Evolutionary conservation across 1,140 invertebrate genomes (phyloP).

Genomic region (Pseudomyrmex flavicornis): DNA sequence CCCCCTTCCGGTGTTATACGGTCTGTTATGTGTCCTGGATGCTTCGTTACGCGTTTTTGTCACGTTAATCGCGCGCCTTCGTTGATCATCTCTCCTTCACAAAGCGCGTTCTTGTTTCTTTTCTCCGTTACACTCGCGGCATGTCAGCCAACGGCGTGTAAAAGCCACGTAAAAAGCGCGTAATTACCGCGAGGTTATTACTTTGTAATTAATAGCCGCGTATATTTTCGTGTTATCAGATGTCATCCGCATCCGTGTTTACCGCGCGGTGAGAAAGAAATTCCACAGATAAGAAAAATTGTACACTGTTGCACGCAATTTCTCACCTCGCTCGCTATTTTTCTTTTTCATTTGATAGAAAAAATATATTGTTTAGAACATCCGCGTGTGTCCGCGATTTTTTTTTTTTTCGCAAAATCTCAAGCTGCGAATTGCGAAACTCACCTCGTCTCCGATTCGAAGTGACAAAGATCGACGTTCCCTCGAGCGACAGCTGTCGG

Average conservation of each 20-base stretch:
- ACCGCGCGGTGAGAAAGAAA: not conserved
- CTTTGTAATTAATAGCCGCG: not conserved
- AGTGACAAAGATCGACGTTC: not conserved
- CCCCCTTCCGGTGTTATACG: not conserved
- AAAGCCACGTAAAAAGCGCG: too few species aligned
- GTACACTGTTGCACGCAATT: not conserved
- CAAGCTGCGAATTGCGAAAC: constrained; percentile 11
- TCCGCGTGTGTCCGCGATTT: not conserved
- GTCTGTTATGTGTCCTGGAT: constrained; percentile 41
- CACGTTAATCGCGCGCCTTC: constrained; percentile 28
- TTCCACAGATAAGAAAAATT: not conserved
- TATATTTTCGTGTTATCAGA: not conserved
- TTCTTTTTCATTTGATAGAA: too few species aligned
- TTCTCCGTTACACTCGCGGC: too few species aligned
- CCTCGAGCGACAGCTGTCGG: not conserved
- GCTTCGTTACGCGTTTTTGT: constrained; percentile 40
- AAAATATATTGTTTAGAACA: not conserved
- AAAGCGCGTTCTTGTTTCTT: not conserved
- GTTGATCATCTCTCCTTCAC: too few species aligned
- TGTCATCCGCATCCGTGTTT: not conserved
- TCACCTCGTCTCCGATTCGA: constrained; percentile 30
- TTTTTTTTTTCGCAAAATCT: not conserved
- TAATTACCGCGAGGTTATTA: constrained; percentile 1
- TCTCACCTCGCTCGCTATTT: not conserved
- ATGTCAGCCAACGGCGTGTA: too few species aligned